Conservation (phyloP, 2,888 invertebrate species). For the Drosophila trichaetosa region DNA sequence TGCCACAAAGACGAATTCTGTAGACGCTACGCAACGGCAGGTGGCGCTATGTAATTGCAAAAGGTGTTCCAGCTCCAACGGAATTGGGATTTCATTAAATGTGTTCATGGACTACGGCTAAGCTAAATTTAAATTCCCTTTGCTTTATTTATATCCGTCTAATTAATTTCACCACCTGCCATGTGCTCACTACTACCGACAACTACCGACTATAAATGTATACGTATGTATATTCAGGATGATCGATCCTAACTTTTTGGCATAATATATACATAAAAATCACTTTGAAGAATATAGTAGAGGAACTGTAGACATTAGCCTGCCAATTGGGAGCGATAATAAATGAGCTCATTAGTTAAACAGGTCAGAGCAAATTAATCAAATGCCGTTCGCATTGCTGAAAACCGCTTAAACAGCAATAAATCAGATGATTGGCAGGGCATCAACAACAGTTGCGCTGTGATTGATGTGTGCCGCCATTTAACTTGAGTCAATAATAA, state of each 20-base stretch:
- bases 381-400: no score
- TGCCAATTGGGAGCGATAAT: neutral
- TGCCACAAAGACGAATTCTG: conserved; percentile 3
- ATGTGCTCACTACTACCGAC: neutral
- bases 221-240: neutral
- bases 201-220: neutral
- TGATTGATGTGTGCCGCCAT: neutral
- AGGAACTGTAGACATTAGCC: neutral
- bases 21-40: conserved; percentile 19
- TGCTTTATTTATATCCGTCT: neutral
- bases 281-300: neutral
- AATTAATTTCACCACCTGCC: neutral
- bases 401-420: conserved; percentile 1
- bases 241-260: neutral
- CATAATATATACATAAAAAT: neutral
- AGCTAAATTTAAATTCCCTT: neutral
- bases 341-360: conserved; percentile 3
- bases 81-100: neutral
- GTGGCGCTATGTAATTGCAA: conserved; percentile 11
- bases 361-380: neutral
- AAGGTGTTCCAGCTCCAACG: no score
- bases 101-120: neutral
- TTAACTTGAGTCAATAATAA: neutral
- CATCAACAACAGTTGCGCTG: neutral
- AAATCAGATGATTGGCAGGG: neutral